Evolutionary conservation across 2,888 invertebrate genomes (phyloP), one percentile per base, ranked within the genome.

Genomic region (Coleophora deauratella): DNA sequence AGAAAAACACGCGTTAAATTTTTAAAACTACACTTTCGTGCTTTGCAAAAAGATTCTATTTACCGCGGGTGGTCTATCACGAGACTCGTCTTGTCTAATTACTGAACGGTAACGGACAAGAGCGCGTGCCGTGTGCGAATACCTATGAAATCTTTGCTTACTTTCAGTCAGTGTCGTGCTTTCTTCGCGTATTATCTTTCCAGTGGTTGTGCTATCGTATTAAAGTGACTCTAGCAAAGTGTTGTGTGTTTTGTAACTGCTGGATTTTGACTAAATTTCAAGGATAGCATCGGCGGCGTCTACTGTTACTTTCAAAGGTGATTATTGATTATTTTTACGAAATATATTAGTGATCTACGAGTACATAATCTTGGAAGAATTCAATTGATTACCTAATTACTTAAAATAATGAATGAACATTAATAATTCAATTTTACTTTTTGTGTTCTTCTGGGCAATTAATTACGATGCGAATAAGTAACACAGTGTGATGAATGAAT

Each of bases 101-200:
- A 72, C 60, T 65, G 57, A 64, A 69, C 73, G 64, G 67, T 72
- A 75, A 78, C 74, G 74, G 71, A 76, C 72, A 59, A 62, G 65
- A 62, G 60, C 62, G 57, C 68, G 71, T 72, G 73, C 60, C 67
- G 71, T 74, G 71, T 74, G 76, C 66, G 72, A 77, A 77, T 77
- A 74, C 66, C 72, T 72, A 63, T 72, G 72, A 75, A 72, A 75
- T 75, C 63, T 72, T 69, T 62, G 59, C 59, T 61, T 62, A 59
- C 62, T 52, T 37, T 45, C 40, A 42, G 40, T 45, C 62, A 59
- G 58, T 58, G 56, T 57, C 47, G 55, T 54, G 50, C 54, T 59
- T 63, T 65, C 51, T 52, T 55, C 15, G 40, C 11, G 41, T 27
- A 27, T 28, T 32, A 38, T 44, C 41, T 38, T 21, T 28, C 12